phyloP scores from a whole-genome alignment of 1,140 invertebrate species.

The Acromyrmex echinatior region DNA sequence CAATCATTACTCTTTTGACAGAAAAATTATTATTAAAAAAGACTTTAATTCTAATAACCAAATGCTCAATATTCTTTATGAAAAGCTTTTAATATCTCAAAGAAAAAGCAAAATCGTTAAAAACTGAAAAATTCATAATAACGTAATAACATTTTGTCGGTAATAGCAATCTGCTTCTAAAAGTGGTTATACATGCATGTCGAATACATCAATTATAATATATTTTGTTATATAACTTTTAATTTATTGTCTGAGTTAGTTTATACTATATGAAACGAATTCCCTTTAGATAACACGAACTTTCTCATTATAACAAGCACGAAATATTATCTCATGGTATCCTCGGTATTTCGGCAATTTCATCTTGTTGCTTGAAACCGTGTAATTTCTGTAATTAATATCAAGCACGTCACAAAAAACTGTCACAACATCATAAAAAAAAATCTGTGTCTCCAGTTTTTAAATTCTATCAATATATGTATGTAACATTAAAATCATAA shows the following conservation, averaged over 20 bases:
- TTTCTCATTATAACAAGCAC: constrained; percentile 55
- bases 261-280: constrained; percentile 36
- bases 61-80: constrained; percentile 3
- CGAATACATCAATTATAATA: constrained; percentile 16
- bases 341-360: constrained; percentile 44
- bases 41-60: neutral
- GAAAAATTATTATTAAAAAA: neutral
- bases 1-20: neutral
- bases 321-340: constrained; percentile 45
- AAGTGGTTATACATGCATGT: neutral
- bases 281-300: constrained; percentile 45
- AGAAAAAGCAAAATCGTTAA: neutral
- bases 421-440: neutral
- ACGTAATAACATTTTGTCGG: neutral
- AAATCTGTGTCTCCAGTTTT: neutral
- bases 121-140: neutral
- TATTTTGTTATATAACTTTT: constrained; percentile 45
- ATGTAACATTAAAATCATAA: neutral
- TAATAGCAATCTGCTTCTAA: neutral
- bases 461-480: neutral
- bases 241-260: constrained; percentile 48
- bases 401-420: neutral
- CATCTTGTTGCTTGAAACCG: constrained; percentile 14
- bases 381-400: constrained; percentile 49
- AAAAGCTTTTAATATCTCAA: constrained; percentile 11